Conservation (phyloP, 2,113 vertebrate genomes). For the Leucopsar rothschildi region DNA sequence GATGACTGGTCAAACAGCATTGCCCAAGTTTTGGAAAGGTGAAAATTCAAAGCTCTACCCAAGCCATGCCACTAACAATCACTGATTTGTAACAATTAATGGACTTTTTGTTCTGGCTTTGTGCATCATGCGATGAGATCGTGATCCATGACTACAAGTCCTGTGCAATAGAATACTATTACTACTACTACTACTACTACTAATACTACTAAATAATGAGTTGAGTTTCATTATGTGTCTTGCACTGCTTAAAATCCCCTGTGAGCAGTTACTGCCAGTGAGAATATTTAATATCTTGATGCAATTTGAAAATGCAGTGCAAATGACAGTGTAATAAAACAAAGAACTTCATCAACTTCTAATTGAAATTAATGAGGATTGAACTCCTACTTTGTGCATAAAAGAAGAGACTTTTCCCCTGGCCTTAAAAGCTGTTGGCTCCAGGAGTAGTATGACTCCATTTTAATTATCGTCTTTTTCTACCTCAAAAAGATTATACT, state of each 20-base stretch:
- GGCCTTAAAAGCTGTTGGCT: background rate
- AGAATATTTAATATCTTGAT: slow-evolving; percentile 61
- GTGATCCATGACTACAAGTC: background rate
- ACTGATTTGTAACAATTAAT: background rate
- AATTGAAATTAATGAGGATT: slow-evolving; percentile 61
- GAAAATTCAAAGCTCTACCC: background rate
- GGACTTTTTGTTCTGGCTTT: background rate
- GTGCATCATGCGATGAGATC: background rate
- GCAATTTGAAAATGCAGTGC: slow-evolving; percentile 55
- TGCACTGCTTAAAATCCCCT: slow-evolving; percentile 30
- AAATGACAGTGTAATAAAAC: slow-evolving; percentile 58
- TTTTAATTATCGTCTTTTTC: background rate
- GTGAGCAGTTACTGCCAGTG: slow-evolving; percentile 32
- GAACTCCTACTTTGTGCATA: slow-evolving; percentile 30
- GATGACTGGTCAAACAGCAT: background rate
- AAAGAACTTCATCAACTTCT: slow-evolving; percentile 70
- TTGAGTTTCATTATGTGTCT: background rate
- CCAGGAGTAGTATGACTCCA: background rate
- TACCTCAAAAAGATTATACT: background rate
- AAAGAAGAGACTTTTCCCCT: slow-evolving; percentile 9
- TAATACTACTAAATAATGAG: background rate
- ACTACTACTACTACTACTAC: too few relatives aligned
- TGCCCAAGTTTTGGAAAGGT: background rate
- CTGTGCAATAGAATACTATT: background rate
- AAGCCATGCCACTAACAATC: background rate